Evolutionary conservation across 2,888 invertebrate species (phyloP), one percentile per base, ranked within the genome.

Genomic region (Ceratothoa steindachneri): DNA sequence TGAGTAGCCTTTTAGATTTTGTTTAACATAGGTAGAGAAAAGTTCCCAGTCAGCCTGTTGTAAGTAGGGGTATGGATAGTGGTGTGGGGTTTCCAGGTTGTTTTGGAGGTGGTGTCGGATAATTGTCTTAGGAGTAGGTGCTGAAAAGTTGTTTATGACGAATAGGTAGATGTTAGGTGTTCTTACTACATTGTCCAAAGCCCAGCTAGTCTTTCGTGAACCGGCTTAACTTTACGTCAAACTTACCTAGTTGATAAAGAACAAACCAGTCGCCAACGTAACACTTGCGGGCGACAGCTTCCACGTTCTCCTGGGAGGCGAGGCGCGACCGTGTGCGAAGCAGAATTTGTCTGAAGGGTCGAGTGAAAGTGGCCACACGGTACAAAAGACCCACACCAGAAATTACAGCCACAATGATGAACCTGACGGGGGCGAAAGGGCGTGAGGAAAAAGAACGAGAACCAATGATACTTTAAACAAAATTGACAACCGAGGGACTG

Each of bases 261-360:
- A 93, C 91, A 81, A 94, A 86, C 93, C 93, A 94, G 83, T 93
- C 93, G 0, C 90, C 82, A n/a, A 82, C 92, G 83, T 93, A 91
- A 84, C 93, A 91, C 82, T 89, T 89, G 81, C 89, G 88, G n/a
- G 92, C 89, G 81, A 95, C 91, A 24, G 87, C 86, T 83, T 93
- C 91, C 77, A 95, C 90, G 82, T 93, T 90, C 0, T 90, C 88
- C 81, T 90, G 90, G 1, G 89, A 88, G 22, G 83, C 86, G 24
- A 88, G 86, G 71, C 89, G 92, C 90, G 81, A 92, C 82, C 93
- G 89, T 30, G 93, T 92, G 80, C 93, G 89, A 81, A 95, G 86
- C 81, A 95, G 87, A 83, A 93, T 89, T 81, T 92, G 87, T 71
- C 95, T 90, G 74, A 93, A 86, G 82, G 90, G 90, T 7, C 93